Base-by-base conservation (phyloP, 2,113 vertebrate genomes). In the Chloebia gouldiae region DNA sequence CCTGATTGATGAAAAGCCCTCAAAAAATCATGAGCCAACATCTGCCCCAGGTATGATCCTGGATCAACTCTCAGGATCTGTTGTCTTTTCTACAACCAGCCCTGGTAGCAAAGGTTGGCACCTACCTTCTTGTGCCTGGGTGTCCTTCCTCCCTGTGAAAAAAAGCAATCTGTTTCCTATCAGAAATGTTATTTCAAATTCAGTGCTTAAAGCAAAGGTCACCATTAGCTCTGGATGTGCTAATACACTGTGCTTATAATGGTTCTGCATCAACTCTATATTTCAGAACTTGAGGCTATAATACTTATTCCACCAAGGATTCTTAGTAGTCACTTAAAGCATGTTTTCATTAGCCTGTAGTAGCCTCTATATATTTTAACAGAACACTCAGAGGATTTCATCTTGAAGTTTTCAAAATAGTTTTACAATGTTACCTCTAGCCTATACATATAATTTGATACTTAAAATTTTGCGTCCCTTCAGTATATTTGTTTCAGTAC, bases 251-350 rank as follows among this genome's bases (percentile, higher is more conserved):
- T 66, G 84, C 27, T 57, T 77, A 23, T 15, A 65, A 63, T 81
- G 65, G 56, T 44, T 93, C 86, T 92, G 24, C 93, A 84, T 53
- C 1, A 5, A 71, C 47, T 47, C 15, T 81, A 2, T 83, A 95
- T 90, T 88, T 94, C 57, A 93, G 64, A 95, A 95, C 39, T 84
- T 53, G 88, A 86, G 64, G 51, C 64, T 51, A 80, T 86, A 56
- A 15, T 61, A 82, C 23, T 90, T 92, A 79, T 92, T 89, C 95
- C 56, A 88, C 17, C 15, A 45, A 88, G 85, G 40, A 86, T 93
- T 93, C 63, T 93, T 96, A 78, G 63, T 40, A 95, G 53, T 57
- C 50, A 91, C 95, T 96, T 95, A 91, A 92, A 69, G 8, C 45
- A 95, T 76, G 42, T 93, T 97, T 96, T 95, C 88, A 61, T 70